A percentile compares a stretch with the other conserved stretches of the same genome.
Conservation (phyloP, 2,113 vertebrate genomes). For the Leptocoma aspasia region DNA sequence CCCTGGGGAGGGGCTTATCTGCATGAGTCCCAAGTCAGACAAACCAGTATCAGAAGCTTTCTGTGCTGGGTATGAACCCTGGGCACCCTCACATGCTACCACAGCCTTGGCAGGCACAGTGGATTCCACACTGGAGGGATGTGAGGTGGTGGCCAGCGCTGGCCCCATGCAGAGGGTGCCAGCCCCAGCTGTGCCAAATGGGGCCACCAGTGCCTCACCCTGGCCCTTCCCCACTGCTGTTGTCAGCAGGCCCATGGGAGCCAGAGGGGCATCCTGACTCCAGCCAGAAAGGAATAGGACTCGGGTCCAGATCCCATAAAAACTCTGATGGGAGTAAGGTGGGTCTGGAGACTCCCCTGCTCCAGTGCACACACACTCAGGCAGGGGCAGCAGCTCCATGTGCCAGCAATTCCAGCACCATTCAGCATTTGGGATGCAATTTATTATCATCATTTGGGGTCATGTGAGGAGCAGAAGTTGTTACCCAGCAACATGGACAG, state of each 20-base stretch:
- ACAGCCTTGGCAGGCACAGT: accelerated
- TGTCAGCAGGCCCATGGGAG: neutral
- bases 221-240: neutral
- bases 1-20: neutral
- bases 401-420: neutral
- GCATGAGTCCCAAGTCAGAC: neutral
- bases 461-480: neutral
- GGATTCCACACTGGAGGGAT: accelerated
- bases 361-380: accelerated
- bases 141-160: neutral
- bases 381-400: neutral
- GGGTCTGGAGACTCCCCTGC: neutral
- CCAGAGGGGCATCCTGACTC: neutral
- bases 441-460: neutral
- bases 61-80: neutral
- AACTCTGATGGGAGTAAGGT: neutral
- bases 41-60: neutral
- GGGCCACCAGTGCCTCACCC: neutral
- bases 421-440: neutral
- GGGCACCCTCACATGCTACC: accelerated
- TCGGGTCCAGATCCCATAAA: accelerated
- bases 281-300: neutral
- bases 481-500: slow-evolving; percentile 6
- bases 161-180: neutral
- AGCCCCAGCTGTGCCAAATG: neutral